A percentile compares a stretch with the other conserved stretches of the same genome.
Conservation (phyloP, 2,797 vertebrate species). For the Spondyliosoma cantharus region DNA sequence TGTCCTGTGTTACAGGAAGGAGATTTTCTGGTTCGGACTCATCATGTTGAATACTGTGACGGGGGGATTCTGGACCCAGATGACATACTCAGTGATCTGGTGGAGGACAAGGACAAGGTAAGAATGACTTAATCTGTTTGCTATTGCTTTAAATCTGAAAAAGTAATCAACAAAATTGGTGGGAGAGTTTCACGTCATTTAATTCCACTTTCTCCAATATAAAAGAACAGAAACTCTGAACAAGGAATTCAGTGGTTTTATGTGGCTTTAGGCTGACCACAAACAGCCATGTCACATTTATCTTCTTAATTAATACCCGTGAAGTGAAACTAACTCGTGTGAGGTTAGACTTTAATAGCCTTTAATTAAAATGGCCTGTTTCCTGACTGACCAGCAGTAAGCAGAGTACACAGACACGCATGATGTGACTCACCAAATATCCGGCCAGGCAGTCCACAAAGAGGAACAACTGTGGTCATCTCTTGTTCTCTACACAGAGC, state of each 20-base stretch:
- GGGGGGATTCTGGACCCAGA: conserved; percentile 97
- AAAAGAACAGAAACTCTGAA: background rate
- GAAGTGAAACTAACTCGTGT: conserved; percentile 21
- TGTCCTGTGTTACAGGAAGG: conserved; percentile 85
- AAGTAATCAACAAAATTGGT: background rate
- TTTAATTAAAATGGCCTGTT: conserved; percentile 15
- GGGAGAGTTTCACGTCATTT: background rate
- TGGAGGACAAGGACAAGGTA: conserved; percentile 99
- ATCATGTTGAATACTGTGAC: conserved; percentile 96
- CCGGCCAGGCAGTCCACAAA: background rate
- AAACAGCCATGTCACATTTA: conserved; percentile 7
- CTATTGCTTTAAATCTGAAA: conserved; percentile 1
- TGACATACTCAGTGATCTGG: conserved; percentile 94
- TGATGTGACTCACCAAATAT: background rate
- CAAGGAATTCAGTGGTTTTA: background rate
- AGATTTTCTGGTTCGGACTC: conserved; percentile 92
- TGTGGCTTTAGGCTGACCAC: conserved; percentile 3
- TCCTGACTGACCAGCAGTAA: conserved; percentile 14
- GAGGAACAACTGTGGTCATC: background rate
- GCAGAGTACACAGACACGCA: conserved; percentile 3
- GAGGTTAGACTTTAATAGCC: conserved; percentile 15
- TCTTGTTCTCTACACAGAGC: background rate
- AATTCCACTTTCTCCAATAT: background rate
- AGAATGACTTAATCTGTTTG: conserved; percentile 25
- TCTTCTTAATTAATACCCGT: conserved; percentile 12